Percentiles rank a stretch among this genome's conserved stretches.
Conservation (phyloP, 2,113 vertebrate species). For the Trochalopteron elliotii region DNA sequence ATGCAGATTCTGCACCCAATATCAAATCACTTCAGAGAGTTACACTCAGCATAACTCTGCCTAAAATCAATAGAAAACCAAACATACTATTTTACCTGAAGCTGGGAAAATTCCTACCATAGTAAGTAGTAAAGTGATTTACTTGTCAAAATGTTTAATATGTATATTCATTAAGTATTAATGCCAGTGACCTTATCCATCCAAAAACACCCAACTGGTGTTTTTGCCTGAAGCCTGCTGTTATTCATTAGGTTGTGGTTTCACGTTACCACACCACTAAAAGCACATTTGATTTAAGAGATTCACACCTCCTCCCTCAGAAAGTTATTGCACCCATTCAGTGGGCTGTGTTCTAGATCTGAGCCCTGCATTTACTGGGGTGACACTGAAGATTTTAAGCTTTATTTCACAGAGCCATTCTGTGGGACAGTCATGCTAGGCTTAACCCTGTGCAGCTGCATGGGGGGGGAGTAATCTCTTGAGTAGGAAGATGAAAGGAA, state of each 20-base stretch:
- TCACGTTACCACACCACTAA: neutral
- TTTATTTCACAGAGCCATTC: neutral
- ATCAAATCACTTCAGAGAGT: neutral
- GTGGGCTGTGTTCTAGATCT: neutral
- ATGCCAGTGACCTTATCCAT: neutral
- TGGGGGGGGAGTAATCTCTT: neutral
- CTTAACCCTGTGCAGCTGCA: neutral
- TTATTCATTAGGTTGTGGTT: neutral
- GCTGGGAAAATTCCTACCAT: neutral
- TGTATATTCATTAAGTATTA: neutral
- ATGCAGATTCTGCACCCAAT: neutral
- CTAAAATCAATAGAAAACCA: neutral
- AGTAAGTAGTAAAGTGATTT: neutral
- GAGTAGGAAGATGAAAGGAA: constrained; percentile 47
- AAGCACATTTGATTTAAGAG: neutral
- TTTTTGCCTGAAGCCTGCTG: neutral
- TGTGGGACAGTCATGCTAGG: neutral
- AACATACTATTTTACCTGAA: neutral
- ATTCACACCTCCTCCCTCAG: constrained; percentile 31
- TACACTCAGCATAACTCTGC: neutral
- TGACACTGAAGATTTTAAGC: neutral
- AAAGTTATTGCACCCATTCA: neutral
- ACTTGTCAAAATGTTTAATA: neutral
- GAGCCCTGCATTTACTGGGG: neutral
- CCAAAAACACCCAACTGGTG: neutral